Percentiles rank a stretch among this genome's conserved stretches.
phyloP scores from a whole-genome alignment of 1,140 invertebrate species.

The Drosophila ficusphila region DNA sequence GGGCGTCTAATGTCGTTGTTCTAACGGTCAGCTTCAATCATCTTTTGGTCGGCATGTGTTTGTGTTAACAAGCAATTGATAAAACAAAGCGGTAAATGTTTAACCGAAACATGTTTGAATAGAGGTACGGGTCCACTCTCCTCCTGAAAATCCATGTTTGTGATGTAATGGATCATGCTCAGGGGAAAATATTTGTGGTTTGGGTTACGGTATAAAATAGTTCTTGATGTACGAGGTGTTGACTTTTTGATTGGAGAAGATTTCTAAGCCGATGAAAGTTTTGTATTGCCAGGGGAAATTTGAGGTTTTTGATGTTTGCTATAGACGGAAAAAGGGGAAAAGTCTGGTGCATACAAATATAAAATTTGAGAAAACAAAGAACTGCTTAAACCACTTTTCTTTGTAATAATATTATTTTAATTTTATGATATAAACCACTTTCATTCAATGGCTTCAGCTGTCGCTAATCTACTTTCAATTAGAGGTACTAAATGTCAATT shows the following conservation, averaged over 20 bases:
- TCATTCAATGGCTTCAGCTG: slow-evolving; percentile 15
- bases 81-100: slow-evolving; percentile 59
- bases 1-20: slow-evolving; percentile 45
- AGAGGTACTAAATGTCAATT: slow-evolving; percentile 2
- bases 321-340: not conserved
- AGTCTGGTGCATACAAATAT: too few species aligned
- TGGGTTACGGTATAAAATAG: not conserved
- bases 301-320: too few species aligned
- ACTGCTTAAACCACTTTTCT: too few species aligned
- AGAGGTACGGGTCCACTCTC: not conserved
- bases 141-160: slow-evolving; percentile 19
- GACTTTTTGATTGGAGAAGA: slow-evolving; percentile 20
- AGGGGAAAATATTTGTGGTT: slow-evolving; percentile 17
- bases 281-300: slow-evolving; percentile 2
- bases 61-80: slow-evolving; percentile 62
- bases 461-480: slow-evolving; percentile 31
- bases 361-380: too few species aligned
- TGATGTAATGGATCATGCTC: slow-evolving; percentile 39
- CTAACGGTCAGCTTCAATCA: slow-evolving; percentile 57
- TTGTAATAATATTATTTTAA: too few species aligned
- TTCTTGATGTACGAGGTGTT: slow-evolving; percentile 38
- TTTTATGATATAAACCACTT: not conserved
- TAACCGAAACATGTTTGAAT: slow-evolving; percentile 6
- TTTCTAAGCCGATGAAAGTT: slow-evolving; percentile 10
- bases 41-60: slow-evolving; percentile 22